Evolutionary conservation across 2,888 invertebrate genomes (phyloP), one percentile per base, ranked within the genome.

Genomic region (Piscicola geometra): DNA sequence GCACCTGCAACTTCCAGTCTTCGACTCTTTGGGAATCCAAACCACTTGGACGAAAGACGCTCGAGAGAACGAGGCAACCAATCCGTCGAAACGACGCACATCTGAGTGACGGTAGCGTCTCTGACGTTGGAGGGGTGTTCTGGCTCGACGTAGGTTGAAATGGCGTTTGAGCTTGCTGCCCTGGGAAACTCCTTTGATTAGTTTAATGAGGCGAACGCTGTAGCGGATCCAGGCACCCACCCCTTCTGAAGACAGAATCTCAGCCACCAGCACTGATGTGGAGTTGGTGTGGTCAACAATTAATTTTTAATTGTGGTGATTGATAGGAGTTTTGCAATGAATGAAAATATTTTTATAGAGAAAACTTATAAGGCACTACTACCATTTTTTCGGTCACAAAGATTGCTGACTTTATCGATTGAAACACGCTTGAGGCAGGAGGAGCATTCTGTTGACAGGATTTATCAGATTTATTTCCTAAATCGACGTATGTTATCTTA

Each of bases 371-470:
- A n/a, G n/a, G n/a, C n/a, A n/a, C n/a, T n/a, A 21, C n/a, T 28
- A 73, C 73, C 73, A 35, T n/a, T 35, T 30, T 73, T 64, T 56
- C 52, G 56, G 25, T 41, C 28, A 33, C 73, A 73, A 64, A 73
- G 15, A 30, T 35, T 35, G 12, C 33, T 21, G 35, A 73, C 15
- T n/a, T 64, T 73, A 5, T 30, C 52, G 35, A 73, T 50, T 73
- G 60, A 56, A 73, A 36, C 56, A n/a, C 36, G 33, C 35, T 64
- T 60, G 25, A 33, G 35, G 25, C 73, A 73, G 64, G 30, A 28
- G 1, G n/a, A 25, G 64, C 73, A 73, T 15, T 64, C 60, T 64
- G 64, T 60, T 35, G 64, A n/a, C n/a, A n/a, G n/a, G n/a, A n/a
- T n/a, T n/a, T n/a, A n/a, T n/a, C n/a, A n/a, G n/a, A n/a, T n/a